Base-by-base conservation (phyloP, 2,113 vertebrate genomes). In the Cavia porcellus region DNA sequence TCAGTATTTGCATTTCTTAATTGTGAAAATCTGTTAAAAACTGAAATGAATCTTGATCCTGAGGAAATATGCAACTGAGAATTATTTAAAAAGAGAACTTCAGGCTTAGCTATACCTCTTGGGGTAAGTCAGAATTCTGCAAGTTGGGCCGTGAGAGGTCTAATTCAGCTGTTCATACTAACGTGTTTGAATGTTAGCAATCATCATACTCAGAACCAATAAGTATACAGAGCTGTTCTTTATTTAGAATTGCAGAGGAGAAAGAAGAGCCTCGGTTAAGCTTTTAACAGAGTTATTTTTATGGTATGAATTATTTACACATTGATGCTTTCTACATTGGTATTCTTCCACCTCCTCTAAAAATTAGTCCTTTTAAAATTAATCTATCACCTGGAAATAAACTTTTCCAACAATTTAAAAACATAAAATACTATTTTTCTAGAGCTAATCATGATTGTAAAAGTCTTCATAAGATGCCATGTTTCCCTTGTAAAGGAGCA, bases 1-100 rank as follows among this genome's bases (percentile, higher is more conserved):
- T 94, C 92, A 96, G 96, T 97, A 96, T 97, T 98, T 97, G 62
- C 88, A 95, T 96, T 96, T 95, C 70, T 88, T 97, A 96, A 94
- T 97, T 90, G 68, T 96, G 74, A 96, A 97, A 96, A 97, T 94
- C 79, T 95, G 66, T 64, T 94, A 55, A 97, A 97, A 97, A 89
- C 88, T 83, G 81, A 95, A 95, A 92, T 95, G 86, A 96, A 77
- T 96, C 35, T 91, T 91, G 89, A 91, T 94, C 55, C 81, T 38
- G 72, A 81, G 70, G 57, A 42, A 42, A 64, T 30, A 38, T 88
- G 32, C 59, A 89, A 81, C 11, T 79, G n/a, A 32, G 25, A 30
- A 86, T 80, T 92, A 88, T 82, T 97, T 75, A 90, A 61, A 97
- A 95, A 95, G 74, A 57, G 81, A 92, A 93, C 91, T 94, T 93